Base-by-base conservation (phyloP, 1,140 invertebrate genomes). In the Drosophila ananassae region DNA sequence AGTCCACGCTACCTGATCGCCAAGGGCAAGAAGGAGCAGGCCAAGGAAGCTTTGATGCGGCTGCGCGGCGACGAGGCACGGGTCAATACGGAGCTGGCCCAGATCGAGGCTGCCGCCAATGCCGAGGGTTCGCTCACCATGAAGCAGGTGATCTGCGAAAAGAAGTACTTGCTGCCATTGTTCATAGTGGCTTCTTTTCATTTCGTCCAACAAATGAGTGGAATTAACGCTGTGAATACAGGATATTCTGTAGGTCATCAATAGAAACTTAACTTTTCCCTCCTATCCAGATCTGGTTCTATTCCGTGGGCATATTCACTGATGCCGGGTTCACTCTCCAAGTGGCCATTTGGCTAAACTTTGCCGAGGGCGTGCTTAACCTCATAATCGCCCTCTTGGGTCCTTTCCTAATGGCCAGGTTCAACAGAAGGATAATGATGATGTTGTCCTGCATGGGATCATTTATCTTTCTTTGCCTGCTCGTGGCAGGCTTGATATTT, bases 1-100 rank as follows among this genome's bases (percentile, higher is more conserved):
- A 97, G 96, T 93, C 97, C 97, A 0, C 96, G 96, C 83, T 97
- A 95, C 13, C 96, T 94, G 77, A 92, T 95, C 46, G 92, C 96
- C 28, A 94, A 93, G 83, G 93, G 93, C 51, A 82, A 95, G 58
- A 93, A 93, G 63, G 92, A 93, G n/a, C 89, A 90, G 67, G 95
- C 95, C 34, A 63, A 58, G 7, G 9, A 21, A 12, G 59, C 56
- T 13, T 84, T 95, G 46, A 92, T 39, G 12, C 54, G 54, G 1
- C 54, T 89, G 12, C 92, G 94, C 34, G 48, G 41, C 2, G 53
- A 51, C 22, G 13, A 47, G 10, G 56, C 46, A 1, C 30, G 44
- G 7, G 73, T 50, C 1, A 60, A 73, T 1, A 44, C 32, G 82
- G 97, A 98, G 92, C 91, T 98, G 51, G 97, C 98, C 79, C 95